These are phyloP conservation scores for Eutolmus rufibarbis DNA, from an alignment of 2,888 invertebrate genomes.

Conservation along the genomic window DNA sequence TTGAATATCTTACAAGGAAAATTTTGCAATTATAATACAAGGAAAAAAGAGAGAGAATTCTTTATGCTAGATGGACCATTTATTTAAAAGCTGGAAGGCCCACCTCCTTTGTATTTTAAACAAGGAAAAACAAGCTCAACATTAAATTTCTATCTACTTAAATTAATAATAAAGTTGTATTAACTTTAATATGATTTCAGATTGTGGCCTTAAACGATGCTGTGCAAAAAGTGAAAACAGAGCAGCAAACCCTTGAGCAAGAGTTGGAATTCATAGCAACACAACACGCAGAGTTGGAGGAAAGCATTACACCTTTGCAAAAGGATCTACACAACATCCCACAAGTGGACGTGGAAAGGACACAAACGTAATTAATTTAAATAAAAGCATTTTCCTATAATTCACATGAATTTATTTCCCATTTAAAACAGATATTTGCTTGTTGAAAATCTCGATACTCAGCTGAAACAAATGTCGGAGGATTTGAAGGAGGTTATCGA, in stretches of 20 bases:
- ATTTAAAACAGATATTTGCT: slow-evolving; percentile 73
- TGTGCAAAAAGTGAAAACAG: slow-evolving; percentile 86
- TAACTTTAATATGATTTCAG: background rate
- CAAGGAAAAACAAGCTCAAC: too few relatives aligned
- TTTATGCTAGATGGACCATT: too few relatives aligned
- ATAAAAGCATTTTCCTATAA: background rate
- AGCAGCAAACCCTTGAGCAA: slow-evolving; percentile 88
- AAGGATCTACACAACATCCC: slow-evolving; percentile 74
- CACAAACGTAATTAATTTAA: slow-evolving; percentile 73
- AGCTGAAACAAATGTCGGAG: slow-evolving; percentile 92
- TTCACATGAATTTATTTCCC: background rate
- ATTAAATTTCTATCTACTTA: too few relatives aligned
- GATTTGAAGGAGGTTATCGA: slow-evolving; percentile 95
- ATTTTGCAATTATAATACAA: too few relatives aligned
- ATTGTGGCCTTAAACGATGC: slow-evolving; percentile 86
- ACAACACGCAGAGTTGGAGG: slow-evolving; percentile 92
- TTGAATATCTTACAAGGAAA: too few relatives aligned
- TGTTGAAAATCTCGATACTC: slow-evolving; percentile 90
- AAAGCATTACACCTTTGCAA: slow-evolving; percentile 84
- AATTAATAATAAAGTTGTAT: too few relatives aligned
- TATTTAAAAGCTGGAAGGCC: too few relatives aligned
- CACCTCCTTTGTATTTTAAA: too few relatives aligned
- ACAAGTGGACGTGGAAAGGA: slow-evolving; percentile 85
- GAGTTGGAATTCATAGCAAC: slow-evolving; percentile 92
- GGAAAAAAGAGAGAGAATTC: too few relatives aligned